These are phyloP conservation scores for Tyrannus savana DNA, from an alignment of 2,113 vertebrate genomes.

Conservation along the genomic window DNA sequence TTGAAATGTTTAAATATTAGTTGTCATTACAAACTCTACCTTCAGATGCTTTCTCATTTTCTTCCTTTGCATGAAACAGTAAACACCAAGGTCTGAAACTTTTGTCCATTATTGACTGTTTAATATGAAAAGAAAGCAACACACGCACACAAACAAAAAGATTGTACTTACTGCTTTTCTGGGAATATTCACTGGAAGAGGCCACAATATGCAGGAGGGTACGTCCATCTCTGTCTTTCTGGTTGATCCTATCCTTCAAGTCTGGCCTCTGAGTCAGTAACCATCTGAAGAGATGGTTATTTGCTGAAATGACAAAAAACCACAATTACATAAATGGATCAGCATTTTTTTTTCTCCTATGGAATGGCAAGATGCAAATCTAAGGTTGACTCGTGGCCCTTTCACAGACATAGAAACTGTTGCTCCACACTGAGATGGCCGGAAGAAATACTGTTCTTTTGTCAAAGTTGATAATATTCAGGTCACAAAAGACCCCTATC, in stretches of 20 bases:
- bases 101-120: background rate
- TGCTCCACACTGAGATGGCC: background rate
- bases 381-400: background rate
- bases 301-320: constrained; percentile 52
- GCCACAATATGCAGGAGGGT: constrained; percentile 77
- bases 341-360: rapidly evolving
- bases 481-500: background rate
- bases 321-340: background rate
- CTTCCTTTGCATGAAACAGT: background rate
- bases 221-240: constrained; percentile 71
- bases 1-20: background rate
- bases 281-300: constrained; percentile 75
- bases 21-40: background rate
- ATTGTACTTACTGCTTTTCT: constrained; percentile 60
- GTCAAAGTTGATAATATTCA: background rate
- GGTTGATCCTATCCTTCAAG: constrained; percentile 73
- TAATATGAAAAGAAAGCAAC: background rate
- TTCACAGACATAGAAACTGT: background rate
- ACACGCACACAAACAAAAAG: background rate
- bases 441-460: background rate
- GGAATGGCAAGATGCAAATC: background rate
- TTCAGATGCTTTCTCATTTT: background rate
- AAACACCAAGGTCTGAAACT: background rate
- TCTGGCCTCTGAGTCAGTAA: constrained; percentile 66
- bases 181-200: constrained; percentile 57